These are phyloP conservation scores for Andrena chrysosceles DNA, from an alignment of 2,888 invertebrate genomes.

Conservation along the genomic window DNA sequence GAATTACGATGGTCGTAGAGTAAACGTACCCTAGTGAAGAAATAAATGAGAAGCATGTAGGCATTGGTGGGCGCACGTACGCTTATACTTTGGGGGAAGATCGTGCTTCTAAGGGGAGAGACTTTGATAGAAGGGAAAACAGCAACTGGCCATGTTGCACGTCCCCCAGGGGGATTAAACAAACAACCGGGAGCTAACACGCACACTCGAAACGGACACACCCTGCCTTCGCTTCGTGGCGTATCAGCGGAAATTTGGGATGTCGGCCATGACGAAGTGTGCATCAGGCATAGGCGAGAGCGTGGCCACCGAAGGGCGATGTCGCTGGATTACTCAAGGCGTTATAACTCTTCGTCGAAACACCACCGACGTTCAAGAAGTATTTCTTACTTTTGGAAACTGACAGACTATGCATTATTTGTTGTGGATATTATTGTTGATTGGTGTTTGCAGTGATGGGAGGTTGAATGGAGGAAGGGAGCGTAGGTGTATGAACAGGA, in stretches of 20 bases:
- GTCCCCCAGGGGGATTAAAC: slow-evolving; percentile 61
- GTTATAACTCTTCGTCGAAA: slow-evolving; percentile 33
- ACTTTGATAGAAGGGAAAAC: slow-evolving; percentile 38
- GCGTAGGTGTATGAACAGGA: too few relatives aligned
- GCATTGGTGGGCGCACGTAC: background rate
- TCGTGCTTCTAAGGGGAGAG: slow-evolving; percentile 15
- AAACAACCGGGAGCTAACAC: slow-evolving; percentile 63
- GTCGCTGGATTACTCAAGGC: slow-evolving; percentile 39
- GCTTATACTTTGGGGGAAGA: background rate
- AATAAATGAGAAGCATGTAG: slow-evolving; percentile 5
- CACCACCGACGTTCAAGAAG: background rate
- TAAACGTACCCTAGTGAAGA: background rate
- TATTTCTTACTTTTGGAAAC: background rate
- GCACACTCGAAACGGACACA: slow-evolving; percentile 69
- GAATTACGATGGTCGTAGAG: background rate
- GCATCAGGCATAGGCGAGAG: slow-evolving; percentile 23
- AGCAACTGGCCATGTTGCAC: slow-evolving; percentile 57
- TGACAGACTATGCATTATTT: background rate
- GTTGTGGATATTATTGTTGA: background rate
- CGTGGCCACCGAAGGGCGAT: slow-evolving; percentile 18
- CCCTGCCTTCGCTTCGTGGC: slow-evolving; percentile 53
- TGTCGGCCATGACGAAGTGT: slow-evolving; percentile 27
- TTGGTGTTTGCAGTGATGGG: too few relatives aligned
- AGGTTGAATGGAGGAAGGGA: too few relatives aligned
- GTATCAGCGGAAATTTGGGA: slow-evolving; percentile 53